phyloP scores from a whole-genome alignment of 1,140 invertebrate species.

The Antheraea pernyi region DNA sequence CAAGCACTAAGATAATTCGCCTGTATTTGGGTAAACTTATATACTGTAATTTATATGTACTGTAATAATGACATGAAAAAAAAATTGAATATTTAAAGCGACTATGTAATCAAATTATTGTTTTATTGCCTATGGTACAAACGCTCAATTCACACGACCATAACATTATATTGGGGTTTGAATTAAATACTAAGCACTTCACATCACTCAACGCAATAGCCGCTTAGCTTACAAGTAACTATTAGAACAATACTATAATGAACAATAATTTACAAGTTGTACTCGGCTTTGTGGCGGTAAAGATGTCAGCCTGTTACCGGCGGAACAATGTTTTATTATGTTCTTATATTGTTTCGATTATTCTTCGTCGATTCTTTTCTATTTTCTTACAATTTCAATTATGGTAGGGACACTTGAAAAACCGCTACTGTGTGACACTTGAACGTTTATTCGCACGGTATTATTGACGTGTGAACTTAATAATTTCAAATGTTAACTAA shows the following conservation, averaged over 20 bases:
- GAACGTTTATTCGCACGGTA: slow-evolving; percentile 32
- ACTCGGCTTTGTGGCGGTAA: slow-evolving; percentile 62
- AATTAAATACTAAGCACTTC: slow-evolving; percentile 43
- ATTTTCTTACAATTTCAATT: slow-evolving; percentile 44
- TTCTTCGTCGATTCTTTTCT: slow-evolving; percentile 57
- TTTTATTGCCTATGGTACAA: not conserved
- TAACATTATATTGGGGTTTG: slow-evolving; percentile 31
- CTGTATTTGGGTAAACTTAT: too few species aligned
- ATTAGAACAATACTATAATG: slow-evolving; percentile 66
- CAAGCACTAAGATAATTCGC: too few species aligned
- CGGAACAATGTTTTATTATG: slow-evolving; percentile 60
- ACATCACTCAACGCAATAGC: slow-evolving; percentile 49
- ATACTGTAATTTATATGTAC: too few species aligned
- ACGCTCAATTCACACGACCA: slow-evolving; percentile 24
- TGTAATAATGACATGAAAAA: too few species aligned
- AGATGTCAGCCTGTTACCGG: slow-evolving; percentile 55
- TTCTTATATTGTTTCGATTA: slow-evolving; percentile 66
- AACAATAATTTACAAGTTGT: slow-evolving; percentile 55
- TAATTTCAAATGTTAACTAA: not conserved
- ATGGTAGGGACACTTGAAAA: slow-evolving; percentile 47
- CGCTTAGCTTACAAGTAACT: slow-evolving; percentile 54
- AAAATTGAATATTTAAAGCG: too few species aligned
- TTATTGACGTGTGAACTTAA: not conserved
- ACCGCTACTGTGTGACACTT: slow-evolving; percentile 48
- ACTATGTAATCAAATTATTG: not conserved